A percentile compares a stretch with the other conserved stretches of the same genome.
These are phyloP conservation scores for Helobdella robusta DNA, from an alignment of 2,888 invertebrate species.

Conservation along the genomic window DNA sequence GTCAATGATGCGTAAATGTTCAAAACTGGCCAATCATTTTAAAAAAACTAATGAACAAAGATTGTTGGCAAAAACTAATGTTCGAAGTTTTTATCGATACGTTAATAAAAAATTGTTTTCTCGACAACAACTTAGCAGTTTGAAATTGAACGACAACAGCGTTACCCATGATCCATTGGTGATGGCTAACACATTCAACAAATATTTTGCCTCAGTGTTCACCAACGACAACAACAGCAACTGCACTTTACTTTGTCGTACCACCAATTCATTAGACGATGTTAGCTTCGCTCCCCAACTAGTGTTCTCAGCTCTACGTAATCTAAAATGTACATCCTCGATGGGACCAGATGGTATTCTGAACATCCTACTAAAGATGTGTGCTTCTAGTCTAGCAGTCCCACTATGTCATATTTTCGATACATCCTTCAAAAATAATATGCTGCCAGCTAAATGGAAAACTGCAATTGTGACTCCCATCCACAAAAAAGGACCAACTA, in stretches of 20 bases:
- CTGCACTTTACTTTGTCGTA: neutral
- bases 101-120: too few relatives aligned
- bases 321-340: neutral
- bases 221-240: conserved; percentile 1
- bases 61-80: too few relatives aligned
- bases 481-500: conserved; percentile 3
- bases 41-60: too few relatives aligned
- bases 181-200: neutral
- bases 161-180: neutral
- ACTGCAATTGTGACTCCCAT: conserved; percentile 8
- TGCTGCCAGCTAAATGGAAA: neutral
- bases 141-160: too few relatives aligned
- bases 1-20: too few relatives aligned
- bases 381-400: neutral
- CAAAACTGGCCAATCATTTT: too few relatives aligned
- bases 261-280: neutral
- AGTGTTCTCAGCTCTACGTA: neutral
- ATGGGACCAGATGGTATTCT: conserved; percentile 2
- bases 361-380: neutral
- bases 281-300: neutral
- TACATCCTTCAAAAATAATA: neutral
- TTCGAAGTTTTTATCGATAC: too few relatives aligned
- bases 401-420: conserved; percentile 2
- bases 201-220: neutral
- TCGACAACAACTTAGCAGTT: too few relatives aligned